Evolutionary conservation across 2,888 invertebrate genomes (phyloP), one percentile per base, ranked within the genome.

Genomic region (Tenthredo mesomela): DNA sequence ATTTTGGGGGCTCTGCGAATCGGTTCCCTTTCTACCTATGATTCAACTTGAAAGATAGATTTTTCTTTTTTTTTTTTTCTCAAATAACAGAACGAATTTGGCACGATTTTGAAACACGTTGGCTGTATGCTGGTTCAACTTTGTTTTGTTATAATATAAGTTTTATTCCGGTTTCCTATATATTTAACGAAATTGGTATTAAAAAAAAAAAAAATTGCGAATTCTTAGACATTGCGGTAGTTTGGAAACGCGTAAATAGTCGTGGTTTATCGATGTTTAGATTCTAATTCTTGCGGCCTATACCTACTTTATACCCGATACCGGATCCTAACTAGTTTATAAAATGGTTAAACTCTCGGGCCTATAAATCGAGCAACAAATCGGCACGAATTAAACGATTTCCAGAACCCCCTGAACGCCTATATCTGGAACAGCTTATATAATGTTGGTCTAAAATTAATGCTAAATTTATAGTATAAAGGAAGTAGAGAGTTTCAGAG

Each of bases 1-100:
- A 80, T 80, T 80, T 80, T 40, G 18, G 33, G 37, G 33, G 25
- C 80, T 80, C 80, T 12, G 1, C 37, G 80, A 80, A 80, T 80
- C 33, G 61, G 37, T 78, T 10, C 43, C 5, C 58, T n/a, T 80
- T 61, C 15, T 37, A 80, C 33, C 61, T 58, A 25, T 80, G 80
- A 80, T 80, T 80, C 80, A 80, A 80, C 61, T 15, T 40, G 15
- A 77, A 54, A 77, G 47, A 77, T 50, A 25, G 6, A 33, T 77
- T 21, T n/a, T 54, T 78, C 21, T 50, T 61, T 80, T 58, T 80
- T 33, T 33, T 33, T 33, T 33, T 33, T 4, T 37, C 37, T 50
- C 1, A 43, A 73, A 71, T 40, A 40, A 71, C 12, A 73, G 12
- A 33, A 80, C 58, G 58, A 58, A 37, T 61, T 61, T 21, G 61